Conservation (phyloP, 1,140 invertebrate genomes). For the Caenorhabditis briggsae region DNA sequence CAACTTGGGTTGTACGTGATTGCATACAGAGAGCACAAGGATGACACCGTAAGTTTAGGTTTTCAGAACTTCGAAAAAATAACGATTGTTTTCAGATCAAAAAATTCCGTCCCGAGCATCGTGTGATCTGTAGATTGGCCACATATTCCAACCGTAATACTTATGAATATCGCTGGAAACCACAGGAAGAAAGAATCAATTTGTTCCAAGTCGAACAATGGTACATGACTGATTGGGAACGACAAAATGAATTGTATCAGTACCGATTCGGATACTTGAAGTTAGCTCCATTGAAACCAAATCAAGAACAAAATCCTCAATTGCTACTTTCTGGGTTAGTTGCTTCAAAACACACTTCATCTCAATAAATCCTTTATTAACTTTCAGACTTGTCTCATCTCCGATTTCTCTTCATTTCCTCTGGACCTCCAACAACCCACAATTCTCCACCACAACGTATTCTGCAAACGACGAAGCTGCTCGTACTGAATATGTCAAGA, state of each 20-base stretch:
- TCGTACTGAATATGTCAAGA: slow-evolving; percentile 69
- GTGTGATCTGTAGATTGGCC: slow-evolving; percentile 70
- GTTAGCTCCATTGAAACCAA: slow-evolving; percentile 72
- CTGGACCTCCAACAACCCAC: slow-evolving; percentile 76
- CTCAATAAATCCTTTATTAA: not conserved
- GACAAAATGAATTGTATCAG: slow-evolving; percentile 75
- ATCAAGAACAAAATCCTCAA: slow-evolving; percentile 69
- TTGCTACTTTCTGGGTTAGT: slow-evolving; percentile 70
- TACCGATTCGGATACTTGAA: slow-evolving; percentile 77
- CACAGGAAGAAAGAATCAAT: slow-evolving; percentile 76
- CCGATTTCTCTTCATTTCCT: slow-evolving; percentile 77
- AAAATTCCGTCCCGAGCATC: slow-evolving; percentile 77
- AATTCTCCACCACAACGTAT: slow-evolving; percentile 72
- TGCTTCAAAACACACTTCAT: no score
- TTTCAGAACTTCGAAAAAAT: not conserved
- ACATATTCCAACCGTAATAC: slow-evolving; percentile 76
- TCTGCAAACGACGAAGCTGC: slow-evolving; percentile 69
- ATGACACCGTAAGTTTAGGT: slow-evolving; percentile 69
- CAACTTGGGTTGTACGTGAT: slow-evolving; percentile 77
- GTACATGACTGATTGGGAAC: slow-evolving; percentile 77
- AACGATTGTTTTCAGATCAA: slow-evolving; percentile 69
- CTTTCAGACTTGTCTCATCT: slow-evolving; percentile 74
- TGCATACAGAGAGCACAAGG: slow-evolving; percentile 76
- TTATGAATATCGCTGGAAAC: slow-evolving; percentile 74
- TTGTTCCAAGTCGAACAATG: slow-evolving; percentile 73